Evolutionary conservation across 2,888 invertebrate species (phyloP), one percentile per base, ranked within the genome.

Genomic region (Pomacea canaliculata): DNA sequence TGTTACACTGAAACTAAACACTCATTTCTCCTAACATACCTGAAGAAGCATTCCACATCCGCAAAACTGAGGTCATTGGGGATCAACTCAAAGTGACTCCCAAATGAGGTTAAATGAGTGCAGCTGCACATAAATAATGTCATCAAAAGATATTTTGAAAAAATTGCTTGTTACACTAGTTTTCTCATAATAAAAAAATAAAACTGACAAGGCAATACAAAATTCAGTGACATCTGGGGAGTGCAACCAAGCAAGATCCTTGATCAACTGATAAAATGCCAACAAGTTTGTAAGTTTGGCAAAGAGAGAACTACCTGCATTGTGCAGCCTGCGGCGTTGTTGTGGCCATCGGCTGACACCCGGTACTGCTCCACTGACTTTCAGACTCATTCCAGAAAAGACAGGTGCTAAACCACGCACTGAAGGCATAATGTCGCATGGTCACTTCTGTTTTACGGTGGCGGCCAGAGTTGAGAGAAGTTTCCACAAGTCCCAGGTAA

Each of bases 21-120:
- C 37, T 37, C 37, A 37, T 37, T 37, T 37, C 37, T 37, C 37
- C 37, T 37, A 37, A 37, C 37, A 81, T 78, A 89, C 89, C 84
- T 85, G 81, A 90, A 89, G 81, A 88, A 89, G 51, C 81, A 81
- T 12, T 89, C 88, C 7, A 89, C 83, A 73, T 86, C 82, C 19
- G 82, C 70, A 48, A 85, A 80, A 46, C 79, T 77, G 13, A 89
- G 80, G 48, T 86, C 82, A 73, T 86, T 87, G 2, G 87, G 84
- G 12, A 85, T 80, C n/a, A 88, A 81, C 51, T 86, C 83, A 81
- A 88, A 84, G 65, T 85, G 83, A 27, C 86, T 84, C 0, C 87
- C 88, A 81, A 89, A 90, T n/a, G 86, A 82, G 37, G 90, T 88
- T 78, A 90, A 80, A 76, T 90, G 90, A 71, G 84, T 87, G 76